phyloP scores from a whole-genome alignment of 2,797 vertebrate species.

The Tachyglossus aculeatus region DNA sequence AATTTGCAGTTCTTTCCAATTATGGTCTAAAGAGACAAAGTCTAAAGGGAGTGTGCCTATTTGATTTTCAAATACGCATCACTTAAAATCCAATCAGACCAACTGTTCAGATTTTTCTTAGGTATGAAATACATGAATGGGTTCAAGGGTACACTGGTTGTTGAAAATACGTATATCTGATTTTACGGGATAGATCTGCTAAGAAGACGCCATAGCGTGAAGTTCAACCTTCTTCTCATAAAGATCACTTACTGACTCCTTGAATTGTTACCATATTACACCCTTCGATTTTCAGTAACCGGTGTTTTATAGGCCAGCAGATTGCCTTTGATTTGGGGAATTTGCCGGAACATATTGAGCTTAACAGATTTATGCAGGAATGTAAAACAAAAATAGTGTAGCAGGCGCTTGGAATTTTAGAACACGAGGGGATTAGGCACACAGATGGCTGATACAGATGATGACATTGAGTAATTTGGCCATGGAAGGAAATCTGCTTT shows the following conservation, averaged over 20 bases:
- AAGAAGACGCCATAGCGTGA: slow-evolving; percentile 32
- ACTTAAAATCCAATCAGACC: slow-evolving; percentile 81
- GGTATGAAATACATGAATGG: slow-evolving; percentile 63
- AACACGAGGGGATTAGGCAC: slow-evolving; percentile 69
- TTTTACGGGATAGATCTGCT: slow-evolving; percentile 42
- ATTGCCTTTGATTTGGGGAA: slow-evolving; percentile 80
- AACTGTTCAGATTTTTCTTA: slow-evolving; percentile 78
- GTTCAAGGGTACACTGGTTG: slow-evolving; percentile 51
- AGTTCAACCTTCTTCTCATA: slow-evolving; percentile 54
- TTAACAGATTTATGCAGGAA: slow-evolving; percentile 76
- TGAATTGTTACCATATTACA: slow-evolving; percentile 73
- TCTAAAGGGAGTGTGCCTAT: slow-evolving; percentile 75
- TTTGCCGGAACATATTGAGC: slow-evolving; percentile 75
- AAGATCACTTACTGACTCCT: slow-evolving; percentile 62
- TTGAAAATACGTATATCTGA: slow-evolving; percentile 45
- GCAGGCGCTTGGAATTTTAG: slow-evolving; percentile 56
- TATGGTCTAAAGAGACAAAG: slow-evolving; percentile 71
- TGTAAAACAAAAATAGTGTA: slow-evolving; percentile 78
- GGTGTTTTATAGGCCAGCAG: slow-evolving; percentile 74
- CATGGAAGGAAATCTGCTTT: slow-evolving; percentile 75
- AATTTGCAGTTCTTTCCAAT: slow-evolving; percentile 74
- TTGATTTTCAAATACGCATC: slow-evolving; percentile 81
- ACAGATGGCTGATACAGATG: slow-evolving; percentile 72
- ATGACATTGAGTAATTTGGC: slow-evolving; percentile 73
- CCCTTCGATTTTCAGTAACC: slow-evolving; percentile 76